Evolutionary conservation across 2,888 invertebrate genomes (phyloP), one percentile per base, ranked within the genome.

Genomic region (Trypoxylon attenuatum): DNA sequence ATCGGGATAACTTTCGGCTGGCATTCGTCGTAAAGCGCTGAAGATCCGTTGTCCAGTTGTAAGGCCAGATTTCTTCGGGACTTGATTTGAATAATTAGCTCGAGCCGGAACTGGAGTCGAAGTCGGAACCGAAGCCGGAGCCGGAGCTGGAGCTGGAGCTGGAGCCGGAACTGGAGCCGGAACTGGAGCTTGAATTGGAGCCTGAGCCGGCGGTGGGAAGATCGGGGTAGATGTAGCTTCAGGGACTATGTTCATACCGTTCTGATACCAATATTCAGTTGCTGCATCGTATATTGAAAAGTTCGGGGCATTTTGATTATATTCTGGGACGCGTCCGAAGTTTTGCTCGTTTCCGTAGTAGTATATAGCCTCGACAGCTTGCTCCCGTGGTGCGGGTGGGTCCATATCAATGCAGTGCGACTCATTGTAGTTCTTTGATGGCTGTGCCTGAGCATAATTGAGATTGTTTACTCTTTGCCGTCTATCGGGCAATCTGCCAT

Each of bases 1-100:
- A 39, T 87, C 85, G 62, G 86, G 85, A 67, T 85, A 87, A 50
- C 85, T 85, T 39, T 86, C 85, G 5, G 85, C 82, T 1, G 84
- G 83, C 22, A 84, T 83, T 21, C 85, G 79, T 70, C 83, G 77
- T 2, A 86, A 76, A 1, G 85, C 84, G 51, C 82, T 85, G 55
- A 87, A 87, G 57, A 87, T 87, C 58, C 81, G 81, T 50, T 87
- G 86, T 0, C 87, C 87, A 5, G 86, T 86, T 2, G 86, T 86
- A 1, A 78, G 83, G 2, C 75, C 74, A 23, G 56, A 75, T 52
- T 83, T 83, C 33, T 77, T 77, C 46, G 49, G 47, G 47, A 67
- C 55, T 3, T 63, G 65, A 8, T 59, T 53, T 6, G 63, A 56
- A 0, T 80, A 79, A n/a, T n/a, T n/a, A 67, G 82, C 83, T 4